Percentiles rank a stretch among this genome's conserved stretches.
Conservation (phyloP, 2,888 invertebrate genomes). For the Lamellibrachia columna region DNA sequence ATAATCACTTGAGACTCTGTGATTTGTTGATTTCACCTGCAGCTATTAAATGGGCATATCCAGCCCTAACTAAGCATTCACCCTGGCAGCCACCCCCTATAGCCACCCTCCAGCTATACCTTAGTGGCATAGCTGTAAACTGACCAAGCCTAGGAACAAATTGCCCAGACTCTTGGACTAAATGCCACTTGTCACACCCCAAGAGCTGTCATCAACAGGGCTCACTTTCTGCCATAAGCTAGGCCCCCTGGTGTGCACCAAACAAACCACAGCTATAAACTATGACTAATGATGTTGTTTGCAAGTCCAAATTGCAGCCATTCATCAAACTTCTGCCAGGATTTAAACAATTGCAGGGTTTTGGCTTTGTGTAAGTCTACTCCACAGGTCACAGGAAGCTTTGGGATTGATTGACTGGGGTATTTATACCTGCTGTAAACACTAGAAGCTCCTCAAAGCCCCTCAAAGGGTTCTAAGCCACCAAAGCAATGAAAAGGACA, state of each 20-base stretch:
- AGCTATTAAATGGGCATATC: not conserved
- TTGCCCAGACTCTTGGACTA: not conserved
- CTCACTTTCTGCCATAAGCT: not conserved
- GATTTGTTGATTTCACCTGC: not conserved
- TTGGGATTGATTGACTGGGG: not conserved
- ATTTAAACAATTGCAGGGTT: not conserved
- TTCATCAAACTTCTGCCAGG: not conserved
- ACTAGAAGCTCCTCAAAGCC: not conserved
- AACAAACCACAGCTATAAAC: slow-evolving; percentile 12
- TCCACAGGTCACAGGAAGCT: not conserved
- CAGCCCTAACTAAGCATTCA: not conserved
- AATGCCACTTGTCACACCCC: not conserved
- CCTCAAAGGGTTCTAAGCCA: not conserved
- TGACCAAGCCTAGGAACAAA: not conserved
- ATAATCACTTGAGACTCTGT: no score
- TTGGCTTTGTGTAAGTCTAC: not conserved
- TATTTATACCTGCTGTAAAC: not conserved
- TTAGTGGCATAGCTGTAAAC: not conserved
- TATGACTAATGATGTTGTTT: not conserved
- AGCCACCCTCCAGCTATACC: not conserved
- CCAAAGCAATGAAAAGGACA: not conserved
- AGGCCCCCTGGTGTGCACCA: not conserved
- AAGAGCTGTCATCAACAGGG: not conserved
- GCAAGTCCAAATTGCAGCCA: not conserved
- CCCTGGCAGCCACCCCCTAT: not conserved